Percentiles rank a stretch among this genome's conserved stretches.
Evolutionary conservation across 2,797 vertebrate genomes (phyloP).

Genomic region (Acipenser ruthenus): DNA sequence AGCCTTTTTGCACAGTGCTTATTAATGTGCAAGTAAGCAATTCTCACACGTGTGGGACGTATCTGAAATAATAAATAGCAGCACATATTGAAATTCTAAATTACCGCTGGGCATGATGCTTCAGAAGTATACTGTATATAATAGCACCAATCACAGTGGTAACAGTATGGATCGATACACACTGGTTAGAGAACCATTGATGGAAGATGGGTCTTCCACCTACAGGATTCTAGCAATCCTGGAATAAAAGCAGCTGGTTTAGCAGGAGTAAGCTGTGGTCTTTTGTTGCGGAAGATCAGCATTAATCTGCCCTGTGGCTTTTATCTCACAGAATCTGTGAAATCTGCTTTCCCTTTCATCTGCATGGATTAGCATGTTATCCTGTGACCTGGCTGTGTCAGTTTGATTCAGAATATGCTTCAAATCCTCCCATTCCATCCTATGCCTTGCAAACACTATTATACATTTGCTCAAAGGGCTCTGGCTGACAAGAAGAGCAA

Average conservation of each 20-base stretch:
- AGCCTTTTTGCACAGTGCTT: no score
- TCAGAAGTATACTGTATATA: no score
- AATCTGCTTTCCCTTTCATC: conserved; percentile 11
- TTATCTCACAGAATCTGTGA: conserved; percentile 4
- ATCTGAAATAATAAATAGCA: no score
- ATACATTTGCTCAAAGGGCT: background rate
- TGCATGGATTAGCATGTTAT: conserved; percentile 8
- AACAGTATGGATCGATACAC: no score
- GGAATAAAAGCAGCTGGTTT: background rate
- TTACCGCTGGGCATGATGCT: no score
- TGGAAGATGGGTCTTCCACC: background rate
- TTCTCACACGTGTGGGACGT: no score
- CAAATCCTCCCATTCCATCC: background rate
- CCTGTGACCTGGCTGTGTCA: background rate
- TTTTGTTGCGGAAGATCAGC: background rate
- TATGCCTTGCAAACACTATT: background rate
- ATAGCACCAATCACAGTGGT: no score
- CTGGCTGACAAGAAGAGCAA: background rate
- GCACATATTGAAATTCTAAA: no score
- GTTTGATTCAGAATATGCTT: background rate
- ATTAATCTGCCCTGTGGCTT: background rate
- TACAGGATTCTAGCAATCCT: background rate
- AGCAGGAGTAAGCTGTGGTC: background rate
- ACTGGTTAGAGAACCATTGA: no score
- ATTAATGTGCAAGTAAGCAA: no score